These are phyloP conservation scores for Bellardia bayeri DNA, from an alignment of 2,888 invertebrate genomes.

Conservation along the genomic window DNA sequence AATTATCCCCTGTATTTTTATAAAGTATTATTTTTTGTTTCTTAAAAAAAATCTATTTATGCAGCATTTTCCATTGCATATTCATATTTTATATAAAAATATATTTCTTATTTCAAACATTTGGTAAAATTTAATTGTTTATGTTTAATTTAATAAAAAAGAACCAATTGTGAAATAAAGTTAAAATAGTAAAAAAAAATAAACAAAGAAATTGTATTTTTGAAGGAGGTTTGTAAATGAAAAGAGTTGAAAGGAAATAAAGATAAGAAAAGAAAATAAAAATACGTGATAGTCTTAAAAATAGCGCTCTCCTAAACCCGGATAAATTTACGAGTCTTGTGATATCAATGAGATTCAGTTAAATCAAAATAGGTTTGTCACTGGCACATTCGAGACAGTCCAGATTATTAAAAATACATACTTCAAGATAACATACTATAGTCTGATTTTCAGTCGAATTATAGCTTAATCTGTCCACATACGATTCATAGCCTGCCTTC, in stretches of 20 bases:
- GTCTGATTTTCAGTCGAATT: too few species aligned
- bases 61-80: constrained; percentile 60
- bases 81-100: constrained; percentile 16
- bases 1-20: background rate
- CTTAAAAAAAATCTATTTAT: constrained; percentile 22
- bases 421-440: too few species aligned
- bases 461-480: too few species aligned
- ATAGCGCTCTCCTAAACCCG: too few species aligned
- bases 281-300: too few species aligned
- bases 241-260: background rate
- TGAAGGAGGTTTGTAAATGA: background rate
- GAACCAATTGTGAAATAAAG: constrained; percentile 20
- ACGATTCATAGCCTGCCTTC: too few species aligned
- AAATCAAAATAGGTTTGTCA: too few species aligned
- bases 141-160: constrained; percentile 42
- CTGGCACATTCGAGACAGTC: too few species aligned
- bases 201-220: background rate
- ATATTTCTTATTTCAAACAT: constrained; percentile 1
- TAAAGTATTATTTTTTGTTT: constrained; percentile 24
- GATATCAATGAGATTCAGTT: too few species aligned
- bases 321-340: too few species aligned
- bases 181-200: background rate
- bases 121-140: constrained; percentile 50
- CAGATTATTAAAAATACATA: too few species aligned
- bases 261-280: too few species aligned